Percentiles rank a stretch among this genome's conserved stretches.
These are phyloP conservation scores for Sycophaga agraensis DNA, from an alignment of 1,140 invertebrate genomes.

Conservation along the genomic window DNA sequence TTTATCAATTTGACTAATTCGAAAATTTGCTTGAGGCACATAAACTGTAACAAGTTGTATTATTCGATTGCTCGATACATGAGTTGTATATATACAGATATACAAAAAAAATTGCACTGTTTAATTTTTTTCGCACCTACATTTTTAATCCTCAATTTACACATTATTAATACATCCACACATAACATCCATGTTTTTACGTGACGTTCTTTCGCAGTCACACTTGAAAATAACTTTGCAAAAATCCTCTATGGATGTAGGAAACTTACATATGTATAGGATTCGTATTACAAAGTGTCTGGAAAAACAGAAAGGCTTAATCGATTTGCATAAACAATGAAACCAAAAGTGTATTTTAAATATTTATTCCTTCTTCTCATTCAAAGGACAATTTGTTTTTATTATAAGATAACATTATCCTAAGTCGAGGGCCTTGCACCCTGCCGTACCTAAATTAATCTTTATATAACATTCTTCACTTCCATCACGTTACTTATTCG, in stretches of 20 bases:
- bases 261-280: neutral
- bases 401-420: conserved; percentile 61
- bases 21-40: conserved; percentile 9
- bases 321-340: conserved; percentile 5
- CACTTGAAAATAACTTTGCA: neutral
- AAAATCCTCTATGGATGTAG: neutral
- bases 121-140: conserved; percentile 9
- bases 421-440: conserved; percentile 52
- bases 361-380: conserved; percentile 58
- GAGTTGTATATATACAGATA: conserved; percentile 15
- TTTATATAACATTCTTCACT: conserved; percentile 57
- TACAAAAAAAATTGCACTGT: conserved; percentile 7
- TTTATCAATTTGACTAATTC: conserved; percentile 18
- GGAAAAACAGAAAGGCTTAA: conserved; percentile 13
- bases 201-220: neutral
- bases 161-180: neutral
- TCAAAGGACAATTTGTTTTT: conserved; percentile 59
- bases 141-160: neutral
- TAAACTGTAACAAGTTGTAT: conserved; percentile 16
- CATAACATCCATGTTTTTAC: neutral
- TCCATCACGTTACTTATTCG: conserved; percentile 45
- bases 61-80: conserved; percentile 6
- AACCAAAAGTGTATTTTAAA: conserved; percentile 53
- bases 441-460: conserved; percentile 57
- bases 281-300: neutral